Evolutionary conservation across 2,113 vertebrate genomes (phyloP).

Genomic region (Eolophus roseicapilla): DNA sequence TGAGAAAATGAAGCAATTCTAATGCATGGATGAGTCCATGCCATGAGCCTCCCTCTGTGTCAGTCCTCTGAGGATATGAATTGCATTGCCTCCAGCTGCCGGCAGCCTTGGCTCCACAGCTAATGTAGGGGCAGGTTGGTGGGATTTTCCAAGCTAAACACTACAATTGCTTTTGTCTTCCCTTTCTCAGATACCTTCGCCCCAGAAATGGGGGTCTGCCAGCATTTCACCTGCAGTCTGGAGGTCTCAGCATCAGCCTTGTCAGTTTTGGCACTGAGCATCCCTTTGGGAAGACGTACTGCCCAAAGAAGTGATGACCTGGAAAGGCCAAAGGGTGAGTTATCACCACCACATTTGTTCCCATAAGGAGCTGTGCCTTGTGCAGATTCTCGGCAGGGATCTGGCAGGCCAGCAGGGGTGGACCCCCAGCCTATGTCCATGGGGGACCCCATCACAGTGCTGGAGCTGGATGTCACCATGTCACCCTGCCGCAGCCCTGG

Average conservation of each 20-base stretch:
- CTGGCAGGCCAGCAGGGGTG: not conserved
- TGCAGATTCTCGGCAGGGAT: not conserved
- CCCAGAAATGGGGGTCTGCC: not conserved
- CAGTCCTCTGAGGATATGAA: not conserved
- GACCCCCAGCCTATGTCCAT: not conserved
- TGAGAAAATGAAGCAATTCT: constrained; percentile 32
- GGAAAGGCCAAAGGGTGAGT: not conserved
- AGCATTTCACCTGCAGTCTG: not conserved
- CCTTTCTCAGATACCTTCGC: not conserved
- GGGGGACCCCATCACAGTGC: not conserved
- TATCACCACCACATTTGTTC: not conserved
- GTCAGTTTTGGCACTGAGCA: not conserved
- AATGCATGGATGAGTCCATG: not conserved
- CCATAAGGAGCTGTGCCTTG: not conserved
- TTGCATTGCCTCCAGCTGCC: not conserved
- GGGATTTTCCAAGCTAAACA: constrained; percentile 18
- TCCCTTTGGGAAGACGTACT: not conserved
- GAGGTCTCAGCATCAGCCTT: not conserved
- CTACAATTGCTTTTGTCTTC: not conserved
- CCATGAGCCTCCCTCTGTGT: not conserved
- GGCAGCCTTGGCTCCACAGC: not conserved
- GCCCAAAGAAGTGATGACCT: not conserved
- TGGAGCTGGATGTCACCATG: not conserved
- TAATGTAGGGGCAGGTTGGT: not conserved
- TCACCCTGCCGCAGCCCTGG: accelerated